Evolutionary conservation across 2,797 vertebrate species (phyloP), one percentile per base, ranked within the genome.

Genomic region (Lindbergichthys nudifrons): DNA sequence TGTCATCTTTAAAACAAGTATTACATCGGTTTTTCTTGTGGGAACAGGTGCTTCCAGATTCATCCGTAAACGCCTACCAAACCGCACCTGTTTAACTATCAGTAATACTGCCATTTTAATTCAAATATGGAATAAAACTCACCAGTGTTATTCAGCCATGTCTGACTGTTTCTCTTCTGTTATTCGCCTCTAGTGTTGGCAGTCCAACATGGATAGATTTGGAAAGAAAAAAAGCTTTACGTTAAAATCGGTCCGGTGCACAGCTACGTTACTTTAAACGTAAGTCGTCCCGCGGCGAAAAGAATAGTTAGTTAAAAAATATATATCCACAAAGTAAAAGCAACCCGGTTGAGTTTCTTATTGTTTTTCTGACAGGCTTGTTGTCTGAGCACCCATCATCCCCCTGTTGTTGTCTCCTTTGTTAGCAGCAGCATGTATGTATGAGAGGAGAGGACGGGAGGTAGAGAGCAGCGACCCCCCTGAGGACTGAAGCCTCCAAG

Each of bases 341-440:
- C 36, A 53, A n/a, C 10, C 7, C 13, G 41, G 18, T 36, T 70
- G 8, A 39, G 65, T 48, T 69, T 68, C 57, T 72, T 68, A 39
- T 73, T 69, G 80, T 65, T 73, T 70, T 18, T 65, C 15, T 75
- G 71, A 64, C 78, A 69, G 39, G 56, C 19, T 70, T 36, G 72
- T 71, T 69, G 81, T 82, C 10, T 59, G 76, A 43, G 62, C 58
- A 16, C 67, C 77, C 86, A 77, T 84, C 89, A 74, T 78, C 82
- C 85, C 70, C 19, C 77, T 59, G 70, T 71, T 81, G 82, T 82
- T 84, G 87, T 83, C 77, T 88, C 80, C 78, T 93, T 94, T 94
- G 93, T 93, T 93, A 88, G 61, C 82, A 70, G 87, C 73, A 58
- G 83, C 70, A 1, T 52, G 59, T 50, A 1, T 73, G 21, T 26